Evolutionary conservation across 2,888 invertebrate species (phyloP).

Genomic region (Morpho achilles): DNA sequence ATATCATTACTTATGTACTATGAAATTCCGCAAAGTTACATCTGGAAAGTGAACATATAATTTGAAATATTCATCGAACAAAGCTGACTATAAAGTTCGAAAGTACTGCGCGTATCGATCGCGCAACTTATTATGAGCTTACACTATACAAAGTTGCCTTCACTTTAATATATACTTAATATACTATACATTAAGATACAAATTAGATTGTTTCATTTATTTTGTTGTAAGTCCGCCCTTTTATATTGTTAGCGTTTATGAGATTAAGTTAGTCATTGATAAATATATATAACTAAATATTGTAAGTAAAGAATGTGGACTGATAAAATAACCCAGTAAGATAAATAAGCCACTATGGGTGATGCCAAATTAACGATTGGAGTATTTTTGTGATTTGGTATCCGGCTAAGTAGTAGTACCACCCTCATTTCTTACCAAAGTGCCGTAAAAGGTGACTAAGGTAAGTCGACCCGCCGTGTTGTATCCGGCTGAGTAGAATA

Average conservation of each 20-base stretch:
- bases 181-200: background rate
- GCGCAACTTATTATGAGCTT: constrained; percentile 19
- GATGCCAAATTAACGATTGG: background rate
- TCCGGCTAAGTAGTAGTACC: too few species aligned
- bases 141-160: constrained; percentile 14
- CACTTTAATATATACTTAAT: constrained; percentile 11
- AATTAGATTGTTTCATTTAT: background rate
- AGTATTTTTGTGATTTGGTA: too few species aligned
- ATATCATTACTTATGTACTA: too few species aligned
- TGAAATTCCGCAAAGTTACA: too few species aligned
- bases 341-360: too few species aligned
- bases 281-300: background rate
- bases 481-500: too few species aligned
- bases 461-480: too few species aligned
- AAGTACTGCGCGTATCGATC: constrained; percentile 25
- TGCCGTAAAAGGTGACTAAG: too few species aligned
- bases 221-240: constrained; percentile 13
- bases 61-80: background rate
- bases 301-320: background rate
- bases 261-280: constrained; percentile 4
- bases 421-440: too few species aligned
- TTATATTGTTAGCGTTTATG: constrained; percentile 15
- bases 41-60: too few species aligned
- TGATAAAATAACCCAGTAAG: too few species aligned
- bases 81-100: constrained; percentile 6